Evolutionary conservation across 1,140 invertebrate genomes (phyloP).

Genomic region (Sinonovacula constricta): DNA sequence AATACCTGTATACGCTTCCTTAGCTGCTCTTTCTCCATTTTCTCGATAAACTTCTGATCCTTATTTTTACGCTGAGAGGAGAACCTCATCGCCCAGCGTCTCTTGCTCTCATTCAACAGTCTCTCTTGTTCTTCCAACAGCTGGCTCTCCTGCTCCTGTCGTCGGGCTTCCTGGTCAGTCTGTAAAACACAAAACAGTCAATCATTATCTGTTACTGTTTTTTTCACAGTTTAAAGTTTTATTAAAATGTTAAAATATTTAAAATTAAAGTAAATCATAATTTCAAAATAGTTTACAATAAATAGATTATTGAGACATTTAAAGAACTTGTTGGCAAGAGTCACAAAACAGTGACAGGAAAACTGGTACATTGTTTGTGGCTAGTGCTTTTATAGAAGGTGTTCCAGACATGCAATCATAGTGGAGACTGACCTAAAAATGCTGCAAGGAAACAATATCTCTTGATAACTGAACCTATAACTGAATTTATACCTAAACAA

Average conservation of each 20-base stretch:
- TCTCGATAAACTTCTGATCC: conserved; percentile 61
- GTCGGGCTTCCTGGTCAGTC: conserved; percentile 8
- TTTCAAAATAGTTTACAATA: too few relatives aligned
- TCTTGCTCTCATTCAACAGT: conserved; percentile 39
- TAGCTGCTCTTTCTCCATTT: conserved; percentile 58
- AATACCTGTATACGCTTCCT: conserved; percentile 64
- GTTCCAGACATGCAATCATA: not conserved
- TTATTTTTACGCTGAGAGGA: conserved; percentile 29
- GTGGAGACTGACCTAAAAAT: not conserved
- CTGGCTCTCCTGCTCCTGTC: conserved; percentile 30
- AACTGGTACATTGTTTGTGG: too few relatives aligned
- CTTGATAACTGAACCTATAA: too few relatives aligned
- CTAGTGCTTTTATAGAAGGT: not conserved
- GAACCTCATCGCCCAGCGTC: conserved; percentile 34
- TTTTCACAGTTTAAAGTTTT: too few relatives aligned
- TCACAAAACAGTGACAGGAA: too few relatives aligned
- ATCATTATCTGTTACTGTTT: too few relatives aligned
- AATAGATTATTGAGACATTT: too few relatives aligned
- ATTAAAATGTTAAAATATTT: too few relatives aligned
- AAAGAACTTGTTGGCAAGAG: too few relatives aligned
- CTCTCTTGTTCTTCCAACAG: conserved; percentile 37
- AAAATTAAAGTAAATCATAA: too few relatives aligned
- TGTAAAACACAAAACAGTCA: too few relatives aligned
- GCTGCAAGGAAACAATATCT: not conserved
- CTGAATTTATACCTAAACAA: too few relatives aligned